A percentile compares a stretch with the other conserved stretches of the same genome.
These are phyloP conservation scores for Keiferia lycopersicella DNA, from an alignment of 2,888 invertebrate species.

Conservation along the genomic window DNA sequence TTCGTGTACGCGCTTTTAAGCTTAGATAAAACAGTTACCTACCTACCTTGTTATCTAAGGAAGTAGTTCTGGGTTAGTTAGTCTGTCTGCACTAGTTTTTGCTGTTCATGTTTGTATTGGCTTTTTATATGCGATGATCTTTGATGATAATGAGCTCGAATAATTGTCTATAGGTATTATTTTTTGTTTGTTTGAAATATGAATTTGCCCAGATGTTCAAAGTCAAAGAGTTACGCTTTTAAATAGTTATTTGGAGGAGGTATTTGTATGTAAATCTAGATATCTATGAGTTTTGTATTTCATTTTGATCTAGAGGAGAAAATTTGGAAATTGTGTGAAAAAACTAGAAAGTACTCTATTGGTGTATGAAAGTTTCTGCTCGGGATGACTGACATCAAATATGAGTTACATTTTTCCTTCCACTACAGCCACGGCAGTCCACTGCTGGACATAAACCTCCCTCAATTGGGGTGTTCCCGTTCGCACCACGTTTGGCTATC, in stretches of 20 bases:
- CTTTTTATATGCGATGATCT: slow-evolving; percentile 56
- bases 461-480: too few relatives aligned
- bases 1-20: too few relatives aligned
- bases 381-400: too few relatives aligned
- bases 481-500: too few relatives aligned
- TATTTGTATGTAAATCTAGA: slow-evolving; percentile 33
- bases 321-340: too few relatives aligned
- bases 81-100: slow-evolving; percentile 40
- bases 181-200: slow-evolving; percentile 74
- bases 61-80: slow-evolving; percentile 59
- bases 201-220: slow-evolving; percentile 67
- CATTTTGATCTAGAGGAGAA: too few relatives aligned
- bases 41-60: slow-evolving; percentile 50
- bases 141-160: slow-evolving; percentile 60
- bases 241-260: slow-evolving; percentile 47
- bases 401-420: too few relatives aligned
- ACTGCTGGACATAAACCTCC: too few relatives aligned
- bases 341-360: too few relatives aligned
- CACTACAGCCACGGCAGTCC: too few relatives aligned
- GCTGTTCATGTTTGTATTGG: slow-evolving; percentile 50
- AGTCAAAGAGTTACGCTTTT: slow-evolving; percentile 47
- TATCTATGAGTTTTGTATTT: not conserved
- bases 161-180: slow-evolving; percentile 63
- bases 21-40: slow-evolving; percentile 51
- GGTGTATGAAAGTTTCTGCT: too few relatives aligned